Percentiles rank a stretch among this genome's conserved stretches.
phyloP scores from a whole-genome alignment of 1,140 invertebrate genomes.

The Lepeophtheirus salmonis region DNA sequence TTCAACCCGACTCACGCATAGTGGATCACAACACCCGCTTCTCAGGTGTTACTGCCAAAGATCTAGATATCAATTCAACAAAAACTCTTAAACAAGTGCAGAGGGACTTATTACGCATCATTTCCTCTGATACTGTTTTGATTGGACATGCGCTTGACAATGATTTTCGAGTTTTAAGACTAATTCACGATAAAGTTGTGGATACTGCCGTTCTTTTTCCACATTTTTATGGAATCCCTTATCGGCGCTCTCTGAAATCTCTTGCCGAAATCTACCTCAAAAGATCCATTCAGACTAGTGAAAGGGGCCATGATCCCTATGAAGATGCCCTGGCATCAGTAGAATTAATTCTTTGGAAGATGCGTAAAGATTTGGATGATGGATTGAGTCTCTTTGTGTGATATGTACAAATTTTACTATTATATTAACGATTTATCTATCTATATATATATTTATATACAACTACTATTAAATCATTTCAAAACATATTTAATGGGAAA shows the following conservation, averaged over 20 bases:
- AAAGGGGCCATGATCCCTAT: constrained; percentile 55
- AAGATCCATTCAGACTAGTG: constrained; percentile 48
- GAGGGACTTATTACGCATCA: constrained; percentile 30
- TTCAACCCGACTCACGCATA: constrained; percentile 49
- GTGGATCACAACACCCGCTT: constrained; percentile 63
- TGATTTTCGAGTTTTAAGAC: constrained; percentile 35
- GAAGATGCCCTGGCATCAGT: constrained; percentile 68
- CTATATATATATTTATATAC: too few relatives aligned
- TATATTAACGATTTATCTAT: too few relatives aligned
- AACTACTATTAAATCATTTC: too few relatives aligned
- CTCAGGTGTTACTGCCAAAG: constrained; percentile 27
- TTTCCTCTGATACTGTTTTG: constrained; percentile 35
- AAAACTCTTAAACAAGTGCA: constrained; percentile 30
- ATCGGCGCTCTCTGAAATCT: constrained; percentile 51
- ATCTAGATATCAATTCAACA: constrained; percentile 23
- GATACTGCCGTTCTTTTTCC: constrained; percentile 52
- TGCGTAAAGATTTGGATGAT: constrained; percentile 36
- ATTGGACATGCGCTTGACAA: constrained; percentile 40
- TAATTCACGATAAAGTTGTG: constrained; percentile 8
- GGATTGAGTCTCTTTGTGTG: neutral
- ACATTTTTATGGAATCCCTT: constrained; percentile 54
- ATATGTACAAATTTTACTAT: neutral
- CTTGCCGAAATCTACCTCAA: constrained; percentile 46
- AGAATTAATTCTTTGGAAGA: constrained; percentile 54
- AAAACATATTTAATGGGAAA: too few relatives aligned